Percentiles rank a stretch among this genome's conserved stretches.
These are phyloP conservation scores for Drosophila yooni DNA, from an alignment of 2,888 invertebrate genomes.

Conservation along the genomic window DNA sequence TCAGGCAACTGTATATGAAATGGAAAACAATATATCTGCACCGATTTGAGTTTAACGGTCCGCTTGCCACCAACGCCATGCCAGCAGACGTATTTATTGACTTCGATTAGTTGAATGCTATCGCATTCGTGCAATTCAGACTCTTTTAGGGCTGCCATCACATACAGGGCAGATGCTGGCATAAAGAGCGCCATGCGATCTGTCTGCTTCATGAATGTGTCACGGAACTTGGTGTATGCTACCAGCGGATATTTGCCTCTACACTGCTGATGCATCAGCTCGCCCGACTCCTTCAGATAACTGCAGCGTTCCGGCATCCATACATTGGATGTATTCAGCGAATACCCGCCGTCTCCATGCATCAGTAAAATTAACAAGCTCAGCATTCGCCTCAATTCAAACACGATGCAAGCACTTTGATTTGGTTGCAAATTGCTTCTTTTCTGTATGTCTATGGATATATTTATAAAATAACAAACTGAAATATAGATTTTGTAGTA, in stretches of 20 bases:
- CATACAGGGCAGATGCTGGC: constrained; percentile 28
- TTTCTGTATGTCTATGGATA: not conserved
- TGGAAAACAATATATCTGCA: constrained; percentile 58
- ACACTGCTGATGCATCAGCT: constrained; percentile 35
- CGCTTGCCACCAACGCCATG: constrained; percentile 10
- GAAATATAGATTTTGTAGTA: not conserved
- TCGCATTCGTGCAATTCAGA: constrained; percentile 52
- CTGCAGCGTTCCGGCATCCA: constrained; percentile 40
- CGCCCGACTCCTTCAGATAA: constrained; percentile 27
- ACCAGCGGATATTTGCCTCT: constrained; percentile 53
- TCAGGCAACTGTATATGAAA: constrained; percentile 65
- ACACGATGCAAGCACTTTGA: not conserved
- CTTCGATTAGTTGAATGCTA: constrained; percentile 27
- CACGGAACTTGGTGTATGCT: constrained; percentile 58
- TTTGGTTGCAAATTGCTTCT: not conserved
- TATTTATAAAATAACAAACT: not conserved
- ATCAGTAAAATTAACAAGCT: not conserved
- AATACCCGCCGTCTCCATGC: not conserved
- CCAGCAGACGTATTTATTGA: not conserved
- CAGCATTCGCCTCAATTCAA: not conserved
- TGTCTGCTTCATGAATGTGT: constrained; percentile 48
- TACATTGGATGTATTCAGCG: not conserved
- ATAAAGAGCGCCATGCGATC: constrained; percentile 56
- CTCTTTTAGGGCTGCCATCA: constrained; percentile 51
- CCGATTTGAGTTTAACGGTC: constrained; percentile 29